A percentile compares a stretch with the other conserved stretches of the same genome.
phyloP scores from a whole-genome alignment of 2,113 vertebrate genomes.

The Riparia riparia region DNA sequence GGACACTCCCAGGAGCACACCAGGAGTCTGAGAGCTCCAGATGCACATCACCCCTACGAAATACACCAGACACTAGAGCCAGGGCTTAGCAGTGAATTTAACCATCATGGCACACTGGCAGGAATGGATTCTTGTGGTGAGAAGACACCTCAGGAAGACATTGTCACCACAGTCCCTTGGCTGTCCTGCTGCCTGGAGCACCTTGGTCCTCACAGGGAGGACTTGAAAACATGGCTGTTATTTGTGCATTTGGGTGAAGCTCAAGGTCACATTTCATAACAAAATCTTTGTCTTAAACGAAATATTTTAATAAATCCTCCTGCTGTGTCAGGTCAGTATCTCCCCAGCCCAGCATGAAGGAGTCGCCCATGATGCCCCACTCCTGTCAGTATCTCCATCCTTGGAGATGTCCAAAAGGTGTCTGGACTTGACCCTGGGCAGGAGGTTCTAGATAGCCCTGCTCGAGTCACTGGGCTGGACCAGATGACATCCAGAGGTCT shows the following conservation, averaged over 20 bases:
- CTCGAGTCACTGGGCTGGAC: neutral
- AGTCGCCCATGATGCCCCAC: neutral
- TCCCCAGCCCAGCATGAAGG: neutral
- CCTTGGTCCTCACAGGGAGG: neutral
- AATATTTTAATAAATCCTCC: neutral
- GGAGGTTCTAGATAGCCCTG: neutral
- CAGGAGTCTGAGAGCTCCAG: neutral
- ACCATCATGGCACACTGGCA: neutral
- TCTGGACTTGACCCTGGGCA: neutral
- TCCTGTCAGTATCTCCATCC: neutral
- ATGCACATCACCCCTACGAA: neutral
- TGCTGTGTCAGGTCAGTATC: neutral
- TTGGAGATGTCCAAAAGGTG: neutral
- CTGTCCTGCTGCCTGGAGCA: neutral
- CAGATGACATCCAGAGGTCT: neutral
- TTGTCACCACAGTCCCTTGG: neutral
- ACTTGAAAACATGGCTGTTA: neutral
- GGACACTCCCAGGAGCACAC: neutral
- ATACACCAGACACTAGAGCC: neutral
- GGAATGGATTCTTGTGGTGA: neutral
- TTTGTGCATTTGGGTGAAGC: neutral
- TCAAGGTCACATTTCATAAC: neutral
- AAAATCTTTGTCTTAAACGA: neutral
- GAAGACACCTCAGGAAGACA: neutral
- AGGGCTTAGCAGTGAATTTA: neutral